Conservation (phyloP, 2,888 invertebrate genomes). For the Stegophylla sp. region DNA sequence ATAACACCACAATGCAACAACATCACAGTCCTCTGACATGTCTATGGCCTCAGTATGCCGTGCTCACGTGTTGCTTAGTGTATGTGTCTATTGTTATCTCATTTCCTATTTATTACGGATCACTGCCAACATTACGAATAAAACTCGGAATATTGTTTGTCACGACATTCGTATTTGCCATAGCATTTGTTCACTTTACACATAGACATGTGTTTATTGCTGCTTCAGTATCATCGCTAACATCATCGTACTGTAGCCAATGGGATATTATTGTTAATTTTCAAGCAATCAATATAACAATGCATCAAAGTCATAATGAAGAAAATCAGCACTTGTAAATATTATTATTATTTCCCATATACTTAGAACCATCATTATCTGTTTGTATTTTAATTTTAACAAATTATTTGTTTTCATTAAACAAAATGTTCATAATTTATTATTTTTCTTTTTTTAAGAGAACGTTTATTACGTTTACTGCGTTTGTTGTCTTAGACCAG, state of each 20-base stretch:
- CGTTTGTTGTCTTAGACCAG: too few relatives aligned
- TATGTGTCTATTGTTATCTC: slow-evolving; percentile 77
- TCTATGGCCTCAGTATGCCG: slow-evolving; percentile 85
- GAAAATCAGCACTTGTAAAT: too few relatives aligned
- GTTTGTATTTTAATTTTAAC: too few relatives aligned
- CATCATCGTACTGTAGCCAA: neutral
- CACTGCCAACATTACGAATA: slow-evolving; percentile 80
- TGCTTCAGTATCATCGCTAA: slow-evolving; percentile 7
- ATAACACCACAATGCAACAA: slow-evolving; percentile 67
- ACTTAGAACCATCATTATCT: too few relatives aligned
- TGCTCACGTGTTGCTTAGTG: slow-evolving; percentile 82
- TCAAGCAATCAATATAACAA: neutral
- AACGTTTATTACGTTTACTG: too few relatives aligned
- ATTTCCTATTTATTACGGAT: slow-evolving; percentile 42
- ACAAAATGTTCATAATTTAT: neutral
- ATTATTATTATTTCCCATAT: too few relatives aligned
- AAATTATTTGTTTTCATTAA: neutral
- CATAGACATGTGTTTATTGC: slow-evolving; percentile 37
- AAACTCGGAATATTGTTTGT: slow-evolving; percentile 68
- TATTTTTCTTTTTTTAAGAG: neutral
- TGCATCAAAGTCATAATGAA: neutral
- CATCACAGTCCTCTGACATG: slow-evolving; percentile 71
- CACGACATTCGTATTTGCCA: slow-evolving; percentile 26
- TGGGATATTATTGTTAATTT: neutral
- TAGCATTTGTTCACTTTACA: slow-evolving; percentile 45